These are phyloP conservation scores for Drosophila guanche DNA, from an alignment of 1,140 invertebrate genomes.

Conservation along the genomic window DNA sequence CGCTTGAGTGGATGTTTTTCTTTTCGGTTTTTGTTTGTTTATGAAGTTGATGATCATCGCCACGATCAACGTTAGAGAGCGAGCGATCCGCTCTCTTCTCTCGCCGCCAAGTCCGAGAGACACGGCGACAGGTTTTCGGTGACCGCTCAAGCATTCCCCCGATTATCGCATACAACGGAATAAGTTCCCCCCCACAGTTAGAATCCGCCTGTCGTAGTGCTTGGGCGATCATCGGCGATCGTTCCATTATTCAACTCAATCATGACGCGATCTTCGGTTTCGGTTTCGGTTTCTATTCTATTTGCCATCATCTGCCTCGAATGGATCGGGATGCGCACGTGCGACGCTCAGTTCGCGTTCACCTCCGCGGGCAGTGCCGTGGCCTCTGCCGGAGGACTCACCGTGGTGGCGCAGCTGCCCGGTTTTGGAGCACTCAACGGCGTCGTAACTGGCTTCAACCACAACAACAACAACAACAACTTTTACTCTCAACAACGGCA, in stretches of 20 bases:
- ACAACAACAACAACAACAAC: conserved; percentile 17
- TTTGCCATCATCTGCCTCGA: conserved; percentile 1
- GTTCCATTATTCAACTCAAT: conserved; percentile 11
- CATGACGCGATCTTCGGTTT: conserved; percentile 52
- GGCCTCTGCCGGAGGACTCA: conserved; percentile 53
- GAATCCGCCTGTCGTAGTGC: conserved; percentile 39
- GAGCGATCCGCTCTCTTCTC: conserved; percentile 10
- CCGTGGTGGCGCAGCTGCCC: conserved; percentile 52
- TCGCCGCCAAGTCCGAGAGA: conserved; percentile 12
- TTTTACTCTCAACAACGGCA: conserved; percentile 14
- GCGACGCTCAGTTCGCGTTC: conserved; percentile 42
- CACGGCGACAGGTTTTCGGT: conserved; percentile 67
- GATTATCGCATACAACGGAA: conserved; percentile 40
- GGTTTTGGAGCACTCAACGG: conserved; percentile 30
- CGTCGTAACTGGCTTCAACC: conserved; percentile 10
- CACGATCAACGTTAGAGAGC: conserved; percentile 16
- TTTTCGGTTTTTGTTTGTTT: conserved; percentile 18
- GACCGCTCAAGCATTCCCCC: conserved; percentile 16
- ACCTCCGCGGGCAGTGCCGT: conserved; percentile 37
- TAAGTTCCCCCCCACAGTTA: conserved; percentile 53
- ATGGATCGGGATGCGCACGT: conserved; percentile 24
- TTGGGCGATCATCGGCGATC: conserved; percentile 28
- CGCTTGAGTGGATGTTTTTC: background rate
- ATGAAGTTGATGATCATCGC: conserved; percentile 17
- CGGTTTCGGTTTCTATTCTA: background rate